Evolutionary conservation across 2,113 vertebrate genomes (phyloP).

Genomic region (Erythrocercus mccallii): DNA sequence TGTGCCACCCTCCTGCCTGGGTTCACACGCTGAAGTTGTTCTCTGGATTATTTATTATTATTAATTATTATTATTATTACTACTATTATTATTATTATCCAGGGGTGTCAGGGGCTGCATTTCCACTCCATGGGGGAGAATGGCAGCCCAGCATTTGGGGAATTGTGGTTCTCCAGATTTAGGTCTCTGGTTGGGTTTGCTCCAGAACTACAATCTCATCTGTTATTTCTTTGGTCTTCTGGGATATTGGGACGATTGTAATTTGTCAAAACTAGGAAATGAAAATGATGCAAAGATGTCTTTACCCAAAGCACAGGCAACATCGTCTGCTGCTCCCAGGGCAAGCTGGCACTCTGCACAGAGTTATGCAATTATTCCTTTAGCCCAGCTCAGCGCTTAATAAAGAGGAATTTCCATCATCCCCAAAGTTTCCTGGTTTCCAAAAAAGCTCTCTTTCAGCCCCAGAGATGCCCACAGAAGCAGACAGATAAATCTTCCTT

Average conservation of each 20-base stretch:
- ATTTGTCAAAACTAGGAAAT: not conserved
- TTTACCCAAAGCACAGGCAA: not conserved
- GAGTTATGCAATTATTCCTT: not conserved
- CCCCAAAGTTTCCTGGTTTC: not conserved
- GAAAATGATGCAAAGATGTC: not conserved
- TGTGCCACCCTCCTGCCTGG: not conserved
- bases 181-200: not conserved
- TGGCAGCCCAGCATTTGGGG: not conserved
- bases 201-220: not conserved
- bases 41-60: too few relatives aligned
- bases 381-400: not conserved
- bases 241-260: not conserved
- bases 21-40: not conserved
- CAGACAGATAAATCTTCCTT: not conserved
- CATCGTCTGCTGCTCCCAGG: not conserved
- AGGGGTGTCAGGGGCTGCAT: not conserved
- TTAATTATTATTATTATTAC: too few relatives aligned
- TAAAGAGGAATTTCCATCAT: not conserved
- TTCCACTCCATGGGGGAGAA: accelerated
- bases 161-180: not conserved
- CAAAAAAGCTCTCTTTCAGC: not conserved
- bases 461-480: not conserved
- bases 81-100: too few relatives aligned
- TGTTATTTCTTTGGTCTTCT: not conserved
- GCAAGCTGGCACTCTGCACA: not conserved